Percentiles rank a stretch among this genome's conserved stretches.
phyloP scores from a whole-genome alignment of 2,888 invertebrate genomes.

The Drosophila anceps region DNA sequence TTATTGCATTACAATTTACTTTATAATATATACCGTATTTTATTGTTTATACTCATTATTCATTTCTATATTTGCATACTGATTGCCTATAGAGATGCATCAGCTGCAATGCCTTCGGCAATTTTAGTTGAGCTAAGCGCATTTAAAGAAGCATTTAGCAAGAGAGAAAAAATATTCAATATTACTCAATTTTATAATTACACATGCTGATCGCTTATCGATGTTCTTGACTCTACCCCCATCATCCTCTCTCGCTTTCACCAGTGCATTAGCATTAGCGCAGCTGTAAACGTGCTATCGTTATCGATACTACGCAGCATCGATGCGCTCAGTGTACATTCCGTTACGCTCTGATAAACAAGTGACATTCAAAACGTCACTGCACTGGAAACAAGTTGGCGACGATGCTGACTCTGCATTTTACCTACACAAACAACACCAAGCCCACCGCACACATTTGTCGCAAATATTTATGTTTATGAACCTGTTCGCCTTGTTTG shows the following conservation, averaged over 20 bases:
- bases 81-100: background rate
- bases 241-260: slow-evolving; percentile 45
- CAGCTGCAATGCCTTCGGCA: slow-evolving; percentile 2
- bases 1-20: background rate
- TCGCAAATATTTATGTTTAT: slow-evolving; percentile 58
- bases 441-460: slow-evolving; percentile 46
- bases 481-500: slow-evolving; percentile 75
- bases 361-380: slow-evolving; percentile 72
- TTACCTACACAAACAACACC: slow-evolving; percentile 22
- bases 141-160: background rate
- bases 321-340: slow-evolving; percentile 25
- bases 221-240: background rate
- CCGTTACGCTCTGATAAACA: slow-evolving; percentile 60
- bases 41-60: background rate
- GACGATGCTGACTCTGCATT: slow-evolving; percentile 43
- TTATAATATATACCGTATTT: background rate
- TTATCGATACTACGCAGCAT: slow-evolving; percentile 54
- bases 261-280: slow-evolving; percentile 26
- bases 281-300: slow-evolving; percentile 35
- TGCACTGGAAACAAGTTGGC: slow-evolving; percentile 54
- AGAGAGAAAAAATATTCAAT: background rate
- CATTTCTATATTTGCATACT: background rate
- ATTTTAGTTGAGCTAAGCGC: slow-evolving; percentile 3
- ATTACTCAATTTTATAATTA: background rate
- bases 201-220: slow-evolving; percentile 2